Evolutionary conservation across 2,113 vertebrate genomes (phyloP), one percentile per base, ranked within the genome.

Genomic region (Epinephelus fuscoguttatus): DNA sequence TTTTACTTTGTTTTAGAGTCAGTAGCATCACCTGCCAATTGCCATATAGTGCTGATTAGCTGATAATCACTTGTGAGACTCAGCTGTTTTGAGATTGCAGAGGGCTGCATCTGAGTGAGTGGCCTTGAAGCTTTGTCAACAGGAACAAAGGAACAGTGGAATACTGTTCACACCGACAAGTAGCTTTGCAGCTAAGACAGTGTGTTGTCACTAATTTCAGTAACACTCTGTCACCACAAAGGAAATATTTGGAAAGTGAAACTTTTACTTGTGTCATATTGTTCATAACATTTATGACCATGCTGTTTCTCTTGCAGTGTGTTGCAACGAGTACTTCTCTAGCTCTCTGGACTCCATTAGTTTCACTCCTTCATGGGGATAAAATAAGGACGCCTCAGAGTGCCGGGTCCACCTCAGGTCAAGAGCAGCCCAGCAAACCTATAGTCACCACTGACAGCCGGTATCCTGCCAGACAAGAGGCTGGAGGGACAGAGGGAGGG

Each of bases 401-500:
- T 5, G 27, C 81, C 27, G 64, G 71, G 90, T 90, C 89, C 83
- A 85, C 71, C 89, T 73, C 75, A 88, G 87, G 91, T 91, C 86
- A 91, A 89, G 86, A 85, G 74, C 72, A 50, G 57, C 49, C 70
- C 84, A 56, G 50, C 70, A 88, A 82, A 85, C 84, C 84, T 88
- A 86, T 84, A 91, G 85, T 93, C 64, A 59, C 59, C 64, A 69
- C 61, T 90, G 87, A 86, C 88, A 93, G 86, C 87, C 70, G 42
- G 91, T 86, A 59, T 78, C 86, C 90, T 88, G 70, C 81, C 70
- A 89, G 86, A 87, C 89, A 84, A 92, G 71, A 83, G 72, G 77
- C 70, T n/a, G 75, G 11, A 50, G 66, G 76, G 67, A 75, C 37
- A 45, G 80, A 30, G 21, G 19, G 25, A 23, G 14, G 55, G 64